Evolutionary conservation across 2,113 vertebrate genomes (phyloP).

Genomic region (Antechinus stuartii): DNA sequence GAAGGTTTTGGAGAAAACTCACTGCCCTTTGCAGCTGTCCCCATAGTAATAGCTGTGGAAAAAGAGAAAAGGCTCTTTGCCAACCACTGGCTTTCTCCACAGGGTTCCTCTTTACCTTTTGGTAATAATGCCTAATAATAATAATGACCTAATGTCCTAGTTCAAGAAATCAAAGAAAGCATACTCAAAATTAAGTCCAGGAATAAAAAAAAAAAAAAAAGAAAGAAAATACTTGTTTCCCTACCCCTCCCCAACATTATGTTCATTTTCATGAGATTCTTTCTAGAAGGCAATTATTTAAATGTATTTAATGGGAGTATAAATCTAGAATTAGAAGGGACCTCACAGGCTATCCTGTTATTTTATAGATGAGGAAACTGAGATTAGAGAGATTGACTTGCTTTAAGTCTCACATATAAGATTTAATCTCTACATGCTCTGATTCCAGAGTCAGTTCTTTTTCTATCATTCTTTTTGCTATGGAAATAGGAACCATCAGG

Average conservation of each 20-base stretch:
- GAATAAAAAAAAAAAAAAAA: neutral
- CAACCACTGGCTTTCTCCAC: neutral
- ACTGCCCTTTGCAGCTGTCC: neutral
- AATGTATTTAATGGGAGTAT: neutral
- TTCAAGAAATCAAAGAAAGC: neutral
- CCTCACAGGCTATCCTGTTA: neutral
- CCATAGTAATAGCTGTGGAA: neutral
- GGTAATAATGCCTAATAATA: neutral
- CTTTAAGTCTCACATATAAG: neutral
- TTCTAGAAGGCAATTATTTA: neutral
- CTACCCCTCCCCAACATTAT: too few relatives aligned
- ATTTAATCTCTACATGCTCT: neutral
- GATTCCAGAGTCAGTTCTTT: neutral
- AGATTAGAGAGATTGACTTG: neutral
- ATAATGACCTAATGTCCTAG: neutral
- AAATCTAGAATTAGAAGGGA: neutral
- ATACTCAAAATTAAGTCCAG: neutral
- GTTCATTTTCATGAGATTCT: neutral
- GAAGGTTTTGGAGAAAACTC: neutral
- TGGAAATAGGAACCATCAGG: neutral
- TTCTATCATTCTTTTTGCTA: neutral
- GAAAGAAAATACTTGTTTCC: too few relatives aligned
- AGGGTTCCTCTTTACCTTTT: neutral
- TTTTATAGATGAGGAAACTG: neutral
- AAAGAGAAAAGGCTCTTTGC: neutral